phyloP scores from a whole-genome alignment of 37 sponge, comb jelly and placozoan species.

The Oopsacas minuta region DNA sequence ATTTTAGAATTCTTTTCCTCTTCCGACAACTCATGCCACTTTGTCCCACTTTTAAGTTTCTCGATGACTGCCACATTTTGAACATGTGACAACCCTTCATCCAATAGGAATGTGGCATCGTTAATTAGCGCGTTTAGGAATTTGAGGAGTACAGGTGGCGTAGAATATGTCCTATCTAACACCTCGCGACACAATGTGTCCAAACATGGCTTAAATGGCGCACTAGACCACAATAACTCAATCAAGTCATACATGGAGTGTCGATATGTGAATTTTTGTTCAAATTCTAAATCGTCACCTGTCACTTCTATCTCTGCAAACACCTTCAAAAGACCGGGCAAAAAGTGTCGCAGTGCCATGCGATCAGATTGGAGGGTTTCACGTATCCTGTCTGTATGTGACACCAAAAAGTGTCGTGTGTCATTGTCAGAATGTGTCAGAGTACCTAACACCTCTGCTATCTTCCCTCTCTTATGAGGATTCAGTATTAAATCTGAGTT shows the following conservation, averaged over 20 bases:
- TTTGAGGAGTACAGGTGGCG: constrained; percentile 43
- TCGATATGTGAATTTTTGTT: constrained; percentile 78
- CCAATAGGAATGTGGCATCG: constrained; percentile 88
- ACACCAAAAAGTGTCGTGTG: neutral
- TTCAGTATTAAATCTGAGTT: neutral
- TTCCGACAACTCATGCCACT: constrained; percentile 35
- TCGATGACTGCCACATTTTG: constrained; percentile 37
- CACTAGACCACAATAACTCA: constrained; percentile 44
- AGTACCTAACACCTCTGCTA: neutral
- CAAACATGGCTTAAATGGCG: constrained; percentile 39
- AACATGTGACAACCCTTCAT: constrained; percentile 66
- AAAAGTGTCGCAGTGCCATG: neutral
- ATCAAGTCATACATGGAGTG: constrained; percentile 72
- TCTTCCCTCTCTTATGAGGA: neutral
- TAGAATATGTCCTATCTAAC: neutral
- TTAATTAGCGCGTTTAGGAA: constrained; percentile 92
- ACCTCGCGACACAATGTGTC: constrained; percentile 45
- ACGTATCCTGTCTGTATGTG: neutral
- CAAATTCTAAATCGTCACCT: constrained; percentile 73
- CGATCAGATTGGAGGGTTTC: neutral
- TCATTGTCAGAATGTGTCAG: neutral
- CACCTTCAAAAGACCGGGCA: constrained; percentile 33
- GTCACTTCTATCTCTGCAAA: constrained; percentile 81
- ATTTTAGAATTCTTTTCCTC: constrained; percentile 43
- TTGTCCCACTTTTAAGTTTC: constrained; percentile 24